phyloP scores from a whole-genome alignment of 92 coral and sea anemone species.

The Hydrozoanthus gracilis region DNA sequence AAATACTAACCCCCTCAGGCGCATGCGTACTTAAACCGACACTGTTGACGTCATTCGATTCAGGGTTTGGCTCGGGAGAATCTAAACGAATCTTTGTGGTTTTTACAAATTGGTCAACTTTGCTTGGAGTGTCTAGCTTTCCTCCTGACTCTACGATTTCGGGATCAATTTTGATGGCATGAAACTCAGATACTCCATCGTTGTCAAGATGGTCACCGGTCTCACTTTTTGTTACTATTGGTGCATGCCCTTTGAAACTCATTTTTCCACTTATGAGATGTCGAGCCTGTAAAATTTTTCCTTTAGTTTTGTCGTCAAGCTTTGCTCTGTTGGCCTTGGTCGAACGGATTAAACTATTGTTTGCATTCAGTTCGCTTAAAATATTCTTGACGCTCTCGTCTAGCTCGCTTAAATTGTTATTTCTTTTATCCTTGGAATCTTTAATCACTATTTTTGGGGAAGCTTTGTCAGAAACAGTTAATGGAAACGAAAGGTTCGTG shows the following conservation, averaged over 20 bases:
- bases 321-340: conserved; percentile 31
- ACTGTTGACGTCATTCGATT: background rate
- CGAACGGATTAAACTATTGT: background rate
- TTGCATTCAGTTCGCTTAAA: conserved; percentile 41
- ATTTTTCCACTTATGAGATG: conserved; percentile 15
- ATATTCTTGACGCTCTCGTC: conserved; percentile 52
- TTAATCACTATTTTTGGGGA: conserved; percentile 49
- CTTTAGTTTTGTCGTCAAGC: conserved; percentile 11
- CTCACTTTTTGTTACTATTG: conserved; percentile 20
- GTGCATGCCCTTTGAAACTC: background rate
- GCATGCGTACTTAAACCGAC: conserved; percentile 26
- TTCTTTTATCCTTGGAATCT: conserved; percentile 40
- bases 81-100: conserved; percentile 34
- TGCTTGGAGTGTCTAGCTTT: conserved; percentile 15
- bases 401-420: conserved; percentile 39
- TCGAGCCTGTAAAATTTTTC: conserved; percentile 38
- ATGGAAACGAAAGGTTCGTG: conserved; percentile 79
- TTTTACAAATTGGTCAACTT: conserved; percentile 25
- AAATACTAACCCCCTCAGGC: conserved; percentile 9
- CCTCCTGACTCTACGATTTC: background rate
- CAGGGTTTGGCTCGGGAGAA: conserved; percentile 25
- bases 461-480: conserved; percentile 71
- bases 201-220: conserved; percentile 34
- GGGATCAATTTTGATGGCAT: conserved; percentile 48
- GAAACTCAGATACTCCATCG: conserved; percentile 68